Percentiles rank a stretch among this genome's conserved stretches.
These are phyloP conservation scores for Drosophila jambulina DNA, from an alignment of 1,140 invertebrate species.

Conservation along the genomic window DNA sequence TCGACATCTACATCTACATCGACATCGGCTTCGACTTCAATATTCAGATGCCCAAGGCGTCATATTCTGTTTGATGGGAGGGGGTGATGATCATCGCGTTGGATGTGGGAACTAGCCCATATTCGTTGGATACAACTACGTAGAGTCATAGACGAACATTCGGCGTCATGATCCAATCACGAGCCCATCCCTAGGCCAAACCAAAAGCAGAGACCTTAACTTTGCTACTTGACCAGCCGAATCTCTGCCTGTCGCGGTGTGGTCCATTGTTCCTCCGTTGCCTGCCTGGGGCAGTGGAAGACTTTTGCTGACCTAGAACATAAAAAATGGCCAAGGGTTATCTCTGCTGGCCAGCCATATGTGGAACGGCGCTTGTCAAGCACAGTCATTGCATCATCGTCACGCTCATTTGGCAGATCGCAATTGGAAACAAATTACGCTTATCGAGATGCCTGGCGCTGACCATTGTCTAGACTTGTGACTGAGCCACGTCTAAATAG, in stretches of 20 bases:
- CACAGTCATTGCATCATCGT: conserved; percentile 32
- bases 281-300: conserved; percentile 8
- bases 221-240: conserved; percentile 26
- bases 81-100: conserved; percentile 2
- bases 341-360: conserved; percentile 13
- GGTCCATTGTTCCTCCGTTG: conserved; percentile 45
- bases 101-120: conserved; percentile 17
- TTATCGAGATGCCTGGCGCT: conserved; percentile 66
- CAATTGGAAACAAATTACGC: conserved; percentile 51
- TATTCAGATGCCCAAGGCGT: conserved; percentile 50
- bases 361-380: conserved; percentile 32
- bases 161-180: conserved; percentile 17
- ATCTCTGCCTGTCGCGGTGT: conserved; percentile 38
- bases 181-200: conserved; percentile 31
- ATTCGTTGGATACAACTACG: neutral
- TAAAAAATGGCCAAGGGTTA: conserved; percentile 18
- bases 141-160: conserved; percentile 10
- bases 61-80: conserved; percentile 46
- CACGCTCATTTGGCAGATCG: conserved; percentile 31
- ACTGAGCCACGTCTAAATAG: conserved; percentile 78
- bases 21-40: conserved; percentile 3
- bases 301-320: conserved; percentile 56
- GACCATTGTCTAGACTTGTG: conserved; percentile 83
- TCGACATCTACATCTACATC: conserved; percentile 6
- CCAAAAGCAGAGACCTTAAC: conserved; percentile 16